These are phyloP conservation scores for Acleris laterana DNA, from an alignment of 2,888 invertebrate species.

Conservation along the genomic window DNA sequence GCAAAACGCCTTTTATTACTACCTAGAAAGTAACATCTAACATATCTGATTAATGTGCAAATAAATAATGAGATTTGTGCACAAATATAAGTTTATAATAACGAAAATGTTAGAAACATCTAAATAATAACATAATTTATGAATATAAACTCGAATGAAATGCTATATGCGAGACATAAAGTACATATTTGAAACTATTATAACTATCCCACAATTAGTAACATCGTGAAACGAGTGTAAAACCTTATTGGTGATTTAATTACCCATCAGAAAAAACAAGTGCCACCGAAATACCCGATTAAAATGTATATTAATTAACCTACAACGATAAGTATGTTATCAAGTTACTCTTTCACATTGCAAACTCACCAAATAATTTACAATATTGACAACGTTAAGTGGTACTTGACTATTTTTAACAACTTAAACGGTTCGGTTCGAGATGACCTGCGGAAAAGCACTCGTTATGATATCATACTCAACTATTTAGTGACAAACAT, in stretches of 20 bases:
- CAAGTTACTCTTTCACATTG: slow-evolving; percentile 41
- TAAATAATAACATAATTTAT: too few relatives aligned
- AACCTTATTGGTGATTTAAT: slow-evolving; percentile 19
- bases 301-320: slow-evolving; percentile 38
- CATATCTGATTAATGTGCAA: too few relatives aligned
- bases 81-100: too few relatives aligned
- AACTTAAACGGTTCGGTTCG: slow-evolving; percentile 73
- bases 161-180: too few relatives aligned
- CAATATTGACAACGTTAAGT: slow-evolving; percentile 56
- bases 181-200: too few relatives aligned
- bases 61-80: too few relatives aligned
- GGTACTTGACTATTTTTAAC: slow-evolving; percentile 63
- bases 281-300: slow-evolving; percentile 44
- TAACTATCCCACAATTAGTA: slow-evolving; percentile 21
- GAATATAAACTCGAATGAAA: too few relatives aligned
- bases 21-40: too few relatives aligned
- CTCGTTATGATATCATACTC: slow-evolving; percentile 36
- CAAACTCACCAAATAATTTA: slow-evolving; percentile 67
- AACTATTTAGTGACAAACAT: slow-evolving; percentile 19
- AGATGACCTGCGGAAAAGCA: slow-evolving; percentile 73
- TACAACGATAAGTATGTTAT: slow-evolving; percentile 21
- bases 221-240: slow-evolving; percentile 11
- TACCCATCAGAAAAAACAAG: slow-evolving; percentile 20
- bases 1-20: too few relatives aligned
- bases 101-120: too few relatives aligned